Evolutionary conservation across 1,140 invertebrate genomes (phyloP), one percentile per base, ranked within the genome.

Genomic region (Drosophila busckii): DNA sequence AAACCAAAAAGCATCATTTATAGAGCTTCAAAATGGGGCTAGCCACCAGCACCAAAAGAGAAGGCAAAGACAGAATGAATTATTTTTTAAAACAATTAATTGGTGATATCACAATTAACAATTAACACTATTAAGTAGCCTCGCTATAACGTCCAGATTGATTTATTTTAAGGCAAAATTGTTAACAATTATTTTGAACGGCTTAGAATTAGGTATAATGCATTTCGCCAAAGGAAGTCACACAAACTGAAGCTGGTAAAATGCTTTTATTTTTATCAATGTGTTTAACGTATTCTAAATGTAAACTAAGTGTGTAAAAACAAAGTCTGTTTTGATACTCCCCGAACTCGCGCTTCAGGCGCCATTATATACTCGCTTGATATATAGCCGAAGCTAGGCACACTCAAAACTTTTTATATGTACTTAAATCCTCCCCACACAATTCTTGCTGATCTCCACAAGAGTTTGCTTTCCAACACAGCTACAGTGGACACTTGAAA

Each of bases 151-250:
- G 73, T 80, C 73, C 73, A 67, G 48, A 63, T 71, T 63, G 62
- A 70, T 78, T 76, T 34, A 66, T 56, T 70, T 62, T 69, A 50
- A 42, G 59, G 38, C 48, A 64, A 70, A 37, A 45, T 38, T 38
- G 56, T 71, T 71, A 64, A 73, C 63, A 80, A 55, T 73, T 54
- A 44, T 67, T 52, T 75, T 63, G 56, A 50, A 58, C 64, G 16
- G 48, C 59, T 48, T 71, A 78, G 65, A 26, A 49, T 60, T 80
- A 78, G 58, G 62, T 53, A 20, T 50, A 82, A 60, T 73, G 75
- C 73, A 78, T 78, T 78, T 78, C 49, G 71, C 53, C 68, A 80
- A 78, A 76, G 56, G 73, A 80, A 78, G 68, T 78, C 49, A 61
- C 49, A 52, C 35, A 54, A 65, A 70, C 46, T 44, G 32, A 34